These are phyloP conservation scores for Elymnias hypermnestra DNA, from an alignment of 1,140 invertebrate species.

Conservation along the genomic window DNA sequence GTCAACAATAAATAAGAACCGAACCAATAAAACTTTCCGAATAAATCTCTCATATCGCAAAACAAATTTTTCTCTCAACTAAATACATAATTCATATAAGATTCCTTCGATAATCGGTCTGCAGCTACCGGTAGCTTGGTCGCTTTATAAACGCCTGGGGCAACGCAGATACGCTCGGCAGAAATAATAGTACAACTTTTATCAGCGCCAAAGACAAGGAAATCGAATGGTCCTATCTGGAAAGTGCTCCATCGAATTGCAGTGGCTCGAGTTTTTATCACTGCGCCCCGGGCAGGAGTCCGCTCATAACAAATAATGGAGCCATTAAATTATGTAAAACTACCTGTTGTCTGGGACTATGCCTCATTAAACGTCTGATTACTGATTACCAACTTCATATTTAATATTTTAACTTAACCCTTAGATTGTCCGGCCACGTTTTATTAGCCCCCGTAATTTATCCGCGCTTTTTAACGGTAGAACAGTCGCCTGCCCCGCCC, in stretches of 20 bases:
- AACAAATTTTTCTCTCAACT: constrained; percentile 53
- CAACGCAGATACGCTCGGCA: constrained; percentile 26
- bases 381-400: no score
- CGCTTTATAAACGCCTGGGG: constrained; percentile 36
- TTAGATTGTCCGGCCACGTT: no score
- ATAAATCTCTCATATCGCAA: constrained; percentile 40
- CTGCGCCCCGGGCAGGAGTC: constrained; percentile 31
- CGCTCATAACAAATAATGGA: constrained; percentile 44
- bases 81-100: constrained; percentile 65
- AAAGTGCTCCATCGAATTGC: constrained; percentile 57
- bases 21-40: constrained; percentile 35
- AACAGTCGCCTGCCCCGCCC: no score
- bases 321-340: no score
- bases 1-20: constrained; percentile 5
- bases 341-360: no score
- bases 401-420: no score
- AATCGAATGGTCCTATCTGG: constrained; percentile 44
- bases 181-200: constrained; percentile 63
- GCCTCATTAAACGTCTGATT: no score
- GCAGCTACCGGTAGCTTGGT: constrained; percentile 21
- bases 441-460: no score
- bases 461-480: no score
- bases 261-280: constrained; percentile 52
- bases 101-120: constrained; percentile 44
- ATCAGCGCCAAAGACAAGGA: constrained; percentile 37